Base-by-base conservation (phyloP, 2,888 invertebrate genomes). In the Copidosoma aretas region DNA sequence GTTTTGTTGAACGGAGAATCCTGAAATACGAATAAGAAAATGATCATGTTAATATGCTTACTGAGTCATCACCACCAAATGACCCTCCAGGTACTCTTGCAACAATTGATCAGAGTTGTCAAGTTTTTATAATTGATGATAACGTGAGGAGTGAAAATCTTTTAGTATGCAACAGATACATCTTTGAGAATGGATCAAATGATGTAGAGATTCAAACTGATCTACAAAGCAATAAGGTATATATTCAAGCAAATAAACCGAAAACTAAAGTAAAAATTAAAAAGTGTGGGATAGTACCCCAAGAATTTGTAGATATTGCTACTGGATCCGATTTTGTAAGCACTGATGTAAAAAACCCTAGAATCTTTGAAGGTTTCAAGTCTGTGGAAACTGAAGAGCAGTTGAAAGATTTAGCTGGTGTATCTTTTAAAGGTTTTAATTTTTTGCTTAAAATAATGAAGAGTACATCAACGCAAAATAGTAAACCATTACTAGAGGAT, bases 131-230 rank as follows among this genome's bases (percentile, higher is more conserved):
- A 8, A 32, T 32, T 32, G 32, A 32, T 32, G 41, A 60, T 10
- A 39, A 43, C 19, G 32, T 14, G 17, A 46, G 65, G 32, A 22
- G 56, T 22, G 14, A 39, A 65, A 58, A 68, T 25, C 70, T 57
- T 41, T 70, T 68, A 56, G 60, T 51, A 43, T 72, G 71, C 22
- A 71, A 67, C 41, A 64, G 68, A 52, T 64, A 72, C 15, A 63
- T 72, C 15, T 59, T 67, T 53, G 14, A 19, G 14, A 64, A 46
- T 25, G 57, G 21, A n/a, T 46, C 51, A 17, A 61, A 63, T 58
- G 67, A 73, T 64, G 72, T 66, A 41, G 71, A 68, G 49, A 59
- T 64, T 46, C 69, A 73, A 67, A 72, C 73, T 17, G 64, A 68
- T 19, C n/a, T 60, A 52, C 64, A 59, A 19, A 4, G 19, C 3